Evolutionary conservation across 1,140 invertebrate species (phyloP).

Genomic region (Globodera rostochiensis): DNA sequence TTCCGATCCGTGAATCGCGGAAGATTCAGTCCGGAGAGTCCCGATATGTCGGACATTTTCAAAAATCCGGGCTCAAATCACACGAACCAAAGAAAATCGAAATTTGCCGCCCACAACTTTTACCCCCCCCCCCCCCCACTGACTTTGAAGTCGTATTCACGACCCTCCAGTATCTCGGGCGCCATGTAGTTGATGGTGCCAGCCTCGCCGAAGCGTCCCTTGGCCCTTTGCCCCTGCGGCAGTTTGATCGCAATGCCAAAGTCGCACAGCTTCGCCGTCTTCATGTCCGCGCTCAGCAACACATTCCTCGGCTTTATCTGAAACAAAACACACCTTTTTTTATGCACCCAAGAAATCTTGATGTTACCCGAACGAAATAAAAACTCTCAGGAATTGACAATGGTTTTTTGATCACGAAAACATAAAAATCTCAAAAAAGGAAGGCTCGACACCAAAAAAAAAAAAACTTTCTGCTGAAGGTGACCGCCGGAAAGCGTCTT

Average conservation of each 20-base stretch:
- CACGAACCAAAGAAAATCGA: too few relatives aligned
- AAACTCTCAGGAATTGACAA: too few relatives aligned
- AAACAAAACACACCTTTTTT: not conserved
- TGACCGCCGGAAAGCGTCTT: too few relatives aligned
- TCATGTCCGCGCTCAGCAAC: constrained; percentile 21
- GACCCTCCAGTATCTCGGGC: constrained; percentile 31
- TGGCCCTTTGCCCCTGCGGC: constrained; percentile 14
- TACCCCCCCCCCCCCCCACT: not conserved
- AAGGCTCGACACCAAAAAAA: too few relatives aligned
- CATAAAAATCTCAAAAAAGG: too few relatives aligned
- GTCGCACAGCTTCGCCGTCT: constrained; percentile 31
- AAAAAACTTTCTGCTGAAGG: too few relatives aligned
- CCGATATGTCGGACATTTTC: too few relatives aligned
- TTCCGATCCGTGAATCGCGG: too few relatives aligned
- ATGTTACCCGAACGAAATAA: not conserved
- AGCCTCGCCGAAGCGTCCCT: constrained; percentile 27
- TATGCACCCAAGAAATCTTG: not conserved
- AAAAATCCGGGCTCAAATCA: too few relatives aligned
- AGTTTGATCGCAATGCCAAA: constrained; percentile 31
- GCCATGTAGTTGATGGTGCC: constrained; percentile 39
- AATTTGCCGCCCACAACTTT: too few relatives aligned
- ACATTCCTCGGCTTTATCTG: constrained; percentile 37
- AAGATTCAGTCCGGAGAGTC: too few relatives aligned
- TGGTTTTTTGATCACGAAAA: too few relatives aligned
- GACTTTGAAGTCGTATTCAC: constrained; percentile 35